These are phyloP conservation scores for Coregonus clupeaformis DNA, from an alignment of 2,113 vertebrate genomes.

Conservation along the genomic window DNA sequence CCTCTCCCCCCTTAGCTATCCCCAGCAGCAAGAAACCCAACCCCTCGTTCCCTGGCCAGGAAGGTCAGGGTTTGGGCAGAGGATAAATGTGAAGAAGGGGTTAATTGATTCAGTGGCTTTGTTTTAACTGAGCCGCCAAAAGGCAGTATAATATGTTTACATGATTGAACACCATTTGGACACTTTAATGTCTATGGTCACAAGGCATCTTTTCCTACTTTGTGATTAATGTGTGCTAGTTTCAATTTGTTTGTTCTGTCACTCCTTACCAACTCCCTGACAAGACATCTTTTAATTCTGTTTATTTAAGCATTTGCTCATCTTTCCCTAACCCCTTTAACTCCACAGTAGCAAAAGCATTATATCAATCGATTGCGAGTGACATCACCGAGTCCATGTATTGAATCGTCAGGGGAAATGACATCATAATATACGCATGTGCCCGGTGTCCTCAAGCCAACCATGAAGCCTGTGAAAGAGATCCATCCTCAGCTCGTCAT, in stretches of 20 bases:
- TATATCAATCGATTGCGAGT: too few relatives aligned
- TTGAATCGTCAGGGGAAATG: background rate
- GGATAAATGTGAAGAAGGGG: background rate
- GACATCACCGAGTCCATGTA: background rate
- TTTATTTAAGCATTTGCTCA: background rate
- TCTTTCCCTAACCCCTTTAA: background rate
- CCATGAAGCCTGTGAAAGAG: background rate
- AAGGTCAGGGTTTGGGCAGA: background rate
- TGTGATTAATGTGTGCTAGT: background rate
- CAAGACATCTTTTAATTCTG: background rate
- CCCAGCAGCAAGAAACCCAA: background rate
- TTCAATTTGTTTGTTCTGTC: background rate
- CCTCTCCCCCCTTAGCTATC: background rate
- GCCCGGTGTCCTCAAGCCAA: background rate
- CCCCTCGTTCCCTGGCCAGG: background rate
- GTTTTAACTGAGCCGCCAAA: background rate
- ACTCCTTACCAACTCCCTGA: background rate
- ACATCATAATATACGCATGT: background rate
- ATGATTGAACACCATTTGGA: background rate
- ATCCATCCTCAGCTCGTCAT: background rate
- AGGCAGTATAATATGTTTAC: background rate
- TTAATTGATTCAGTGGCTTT: conserved; percentile 5
- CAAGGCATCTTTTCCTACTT: background rate
- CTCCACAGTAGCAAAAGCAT: background rate
- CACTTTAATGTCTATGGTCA: background rate